Evolutionary conservation across 2,797 vertebrate genomes (phyloP), one percentile per base, ranked within the genome.

Genomic region (Typhlichthys eigenmanni): DNA sequence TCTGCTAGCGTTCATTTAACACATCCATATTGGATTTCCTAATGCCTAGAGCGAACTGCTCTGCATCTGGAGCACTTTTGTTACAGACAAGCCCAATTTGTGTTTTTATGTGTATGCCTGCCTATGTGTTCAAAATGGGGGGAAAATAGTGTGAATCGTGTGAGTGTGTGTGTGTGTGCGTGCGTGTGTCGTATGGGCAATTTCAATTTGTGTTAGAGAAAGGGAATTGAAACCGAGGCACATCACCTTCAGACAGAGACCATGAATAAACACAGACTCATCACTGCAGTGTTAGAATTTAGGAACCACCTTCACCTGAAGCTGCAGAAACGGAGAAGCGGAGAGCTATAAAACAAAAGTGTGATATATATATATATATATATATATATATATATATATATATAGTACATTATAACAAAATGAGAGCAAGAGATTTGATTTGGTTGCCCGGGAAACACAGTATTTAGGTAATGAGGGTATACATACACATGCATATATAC

Each of bases 11-110:
- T 81, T 85, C 80, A 89, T 86, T 87, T 86, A 86, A 84, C 70
- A 74, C 79, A 67, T 82, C 68, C 76, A 76, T 87, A 88, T 90
- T 89, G 87, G 83, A 89, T 90, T 86, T 87, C 72, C 74, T 80
- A 81, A 81, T 83, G 71, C 74, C 74, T 62, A 56, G 66, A 68
- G 71, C 79, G 62, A 70, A 81, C 55, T 12, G 62, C 64, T 74
- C 1, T n/a, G 55, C 72, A 75, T 84, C 75, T 81, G 73, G 71
- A 55, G 58, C 50, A 2, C 69, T 81, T 86, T 87, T 81, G 74
- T 85, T 82, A 79, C 79, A 79, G 83, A 86, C 82, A 73, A 79
- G 75, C 61, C 68, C 61, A 79, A 80, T 87, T 82, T 85, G 19
- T 47, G 49, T 59, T 45, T 60, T 17, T 46, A 64, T 58, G 64